phyloP scores from a whole-genome alignment of 2,113 vertebrate genomes.

The Bungarus multicinctus region DNA sequence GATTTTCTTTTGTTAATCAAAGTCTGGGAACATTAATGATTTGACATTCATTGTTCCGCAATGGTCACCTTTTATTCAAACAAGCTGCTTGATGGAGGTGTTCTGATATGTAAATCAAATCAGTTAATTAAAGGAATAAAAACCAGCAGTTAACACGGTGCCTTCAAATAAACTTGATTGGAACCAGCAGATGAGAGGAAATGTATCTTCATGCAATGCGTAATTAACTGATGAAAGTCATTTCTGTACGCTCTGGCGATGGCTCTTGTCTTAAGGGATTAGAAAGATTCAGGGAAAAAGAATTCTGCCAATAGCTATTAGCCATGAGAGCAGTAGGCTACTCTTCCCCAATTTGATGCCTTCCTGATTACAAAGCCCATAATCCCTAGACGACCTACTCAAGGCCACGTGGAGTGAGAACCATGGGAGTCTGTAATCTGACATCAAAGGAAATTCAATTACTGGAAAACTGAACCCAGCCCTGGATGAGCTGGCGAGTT shows the following conservation, averaged over 20 bases:
- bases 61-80: slow-evolving; percentile 1
- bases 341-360: not conserved
- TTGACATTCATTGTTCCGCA: slow-evolving; percentile 1
- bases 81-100: not conserved
- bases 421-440: not conserved
- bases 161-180: slow-evolving; percentile 6
- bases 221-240: not conserved
- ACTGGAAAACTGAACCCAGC: not conserved
- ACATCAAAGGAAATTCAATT: not conserved
- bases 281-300: not conserved
- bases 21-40: not conserved
- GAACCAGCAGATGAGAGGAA: not conserved
- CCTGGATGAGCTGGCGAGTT: not conserved
- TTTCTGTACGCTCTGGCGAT: not conserved
- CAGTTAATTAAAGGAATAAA: slow-evolving; percentile 23
- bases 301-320: not conserved
- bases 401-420: not conserved
- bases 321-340: not conserved
- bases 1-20: not conserved
- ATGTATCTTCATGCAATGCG: not conserved
- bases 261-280: not conserved
- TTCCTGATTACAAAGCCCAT: not conserved
- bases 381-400: not conserved
- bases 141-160: slow-evolving; percentile 1
- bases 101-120: not conserved